phyloP scores from a whole-genome alignment of 2,888 invertebrate genomes.

The Dione vanillae region DNA sequence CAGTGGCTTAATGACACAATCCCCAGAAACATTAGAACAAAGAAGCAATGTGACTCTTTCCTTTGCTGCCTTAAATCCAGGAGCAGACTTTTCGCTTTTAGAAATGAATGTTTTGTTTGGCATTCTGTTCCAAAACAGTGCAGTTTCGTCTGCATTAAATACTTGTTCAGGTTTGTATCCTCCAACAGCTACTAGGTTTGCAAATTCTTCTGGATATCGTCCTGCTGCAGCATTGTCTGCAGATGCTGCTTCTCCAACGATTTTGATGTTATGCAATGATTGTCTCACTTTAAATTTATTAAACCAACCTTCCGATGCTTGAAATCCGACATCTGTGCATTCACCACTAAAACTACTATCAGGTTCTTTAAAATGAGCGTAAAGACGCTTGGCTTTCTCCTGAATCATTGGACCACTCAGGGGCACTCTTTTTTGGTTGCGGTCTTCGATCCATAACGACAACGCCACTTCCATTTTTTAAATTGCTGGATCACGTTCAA shows the following conservation, averaged over 20 bases:
- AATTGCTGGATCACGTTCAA: slow-evolving; percentile 49
- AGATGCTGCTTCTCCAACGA: slow-evolving; percentile 47
- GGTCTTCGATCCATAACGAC: slow-evolving; percentile 50
- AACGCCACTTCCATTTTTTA: slow-evolving; percentile 48
- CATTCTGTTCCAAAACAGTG: slow-evolving; percentile 50
- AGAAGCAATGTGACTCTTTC: slow-evolving; percentile 50
- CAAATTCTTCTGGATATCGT: slow-evolving; percentile 49
- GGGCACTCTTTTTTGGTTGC: slow-evolving; percentile 46
- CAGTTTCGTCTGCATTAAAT: slow-evolving; percentile 48
- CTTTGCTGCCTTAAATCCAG: slow-evolving; percentile 49
- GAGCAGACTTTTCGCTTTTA: slow-evolving; percentile 47
- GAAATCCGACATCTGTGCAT: slow-evolving; percentile 44
- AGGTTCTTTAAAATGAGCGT: slow-evolving; percentile 48
- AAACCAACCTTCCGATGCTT: slow-evolving; percentile 49
- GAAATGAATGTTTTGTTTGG: slow-evolving; percentile 40
- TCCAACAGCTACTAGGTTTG: slow-evolving; percentile 45
- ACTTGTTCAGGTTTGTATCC: slow-evolving; percentile 50
- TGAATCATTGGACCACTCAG: slow-evolving; percentile 48
- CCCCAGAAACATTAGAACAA: slow-evolving; percentile 48
- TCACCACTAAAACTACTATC: slow-evolving; percentile 39
- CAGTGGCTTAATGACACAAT: slow-evolving; percentile 46
- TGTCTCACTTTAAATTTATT: slow-evolving; percentile 49
- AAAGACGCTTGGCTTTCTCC: slow-evolving; percentile 50
- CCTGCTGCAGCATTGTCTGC: slow-evolving; percentile 49
- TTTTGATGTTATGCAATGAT: slow-evolving; percentile 48